These are phyloP conservation scores for Eulimnadia texana DNA, from an alignment of 1,140 invertebrate genomes.

Conservation along the genomic window DNA sequence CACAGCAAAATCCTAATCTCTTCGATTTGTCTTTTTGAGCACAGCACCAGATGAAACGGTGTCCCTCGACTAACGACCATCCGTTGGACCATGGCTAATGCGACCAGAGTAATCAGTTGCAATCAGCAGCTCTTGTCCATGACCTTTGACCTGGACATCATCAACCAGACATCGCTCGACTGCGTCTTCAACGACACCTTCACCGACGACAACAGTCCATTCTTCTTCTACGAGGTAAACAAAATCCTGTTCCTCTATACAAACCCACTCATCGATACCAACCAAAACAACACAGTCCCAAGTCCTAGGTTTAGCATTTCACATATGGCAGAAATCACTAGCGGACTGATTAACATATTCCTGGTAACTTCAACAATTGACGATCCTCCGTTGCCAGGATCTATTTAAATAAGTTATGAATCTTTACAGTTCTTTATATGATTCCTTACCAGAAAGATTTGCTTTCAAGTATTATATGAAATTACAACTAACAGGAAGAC, in stretches of 20 bases:
- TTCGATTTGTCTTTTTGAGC: neutral
- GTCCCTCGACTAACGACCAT: neutral
- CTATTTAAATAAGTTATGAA: too few species aligned
- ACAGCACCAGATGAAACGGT: neutral
- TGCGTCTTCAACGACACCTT: neutral
- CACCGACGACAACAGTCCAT: neutral
- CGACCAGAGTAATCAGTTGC: neutral
- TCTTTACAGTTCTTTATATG: too few species aligned
- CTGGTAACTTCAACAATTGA: too few species aligned
- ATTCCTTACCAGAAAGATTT: too few species aligned
- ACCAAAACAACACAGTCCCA: too few species aligned
- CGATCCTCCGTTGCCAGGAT: too few species aligned
- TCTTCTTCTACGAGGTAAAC: neutral
- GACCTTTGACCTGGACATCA: neutral
- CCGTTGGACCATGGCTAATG: neutral
- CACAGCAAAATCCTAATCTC: neutral
- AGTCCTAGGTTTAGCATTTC: too few species aligned
- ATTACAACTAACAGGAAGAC: too few species aligned
- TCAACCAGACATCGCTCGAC: neutral
- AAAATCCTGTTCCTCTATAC: neutral
- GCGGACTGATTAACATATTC: too few species aligned
- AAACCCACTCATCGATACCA: too few species aligned
- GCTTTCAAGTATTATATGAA: too few species aligned
- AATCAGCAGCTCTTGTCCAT: neutral
- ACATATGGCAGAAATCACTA: too few species aligned